Base-by-base conservation (phyloP, 2,797 vertebrate genomes). In the Cichlasoma orientale region DNA sequence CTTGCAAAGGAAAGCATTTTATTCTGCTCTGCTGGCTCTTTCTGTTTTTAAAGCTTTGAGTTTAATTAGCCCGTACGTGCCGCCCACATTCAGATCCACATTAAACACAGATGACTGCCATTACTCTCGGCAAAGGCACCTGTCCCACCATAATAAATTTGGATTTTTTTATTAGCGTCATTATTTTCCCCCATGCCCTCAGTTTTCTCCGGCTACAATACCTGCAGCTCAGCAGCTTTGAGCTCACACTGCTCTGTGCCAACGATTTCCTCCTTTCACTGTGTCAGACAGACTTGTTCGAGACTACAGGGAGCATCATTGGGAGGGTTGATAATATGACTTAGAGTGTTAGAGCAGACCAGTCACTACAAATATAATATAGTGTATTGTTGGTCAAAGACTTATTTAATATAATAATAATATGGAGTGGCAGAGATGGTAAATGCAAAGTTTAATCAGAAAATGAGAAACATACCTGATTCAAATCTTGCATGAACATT, bases 21-120 rank as follows among this genome's bases (percentile, higher is more conserved):
- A 89, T 93, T 86, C 69, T 89, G 90, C 89, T 75, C 78, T 3
- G 77, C 87, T 57, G 72, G 84, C 86, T 82, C 80, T 85, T 92
- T 87, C 82, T 80, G 79, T 82, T 23, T 88, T 82, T 82, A 79
- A 84, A 87, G 88, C 91, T 88, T 88, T 82, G 61, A 58, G 80
- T 92, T 91, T 95, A 94, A 96, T 96, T 95, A 94, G 90, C 85
- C 88, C 77, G 89, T 84, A 55, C 4, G 82, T 80, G 89, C 89
- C 80, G 92, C 83, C 82, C 88, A 79, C 94, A 90, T 91, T 90
- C 72, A 66, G 55, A 53, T 56, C 44, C 75, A 72, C 79, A 78
- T 89, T 83, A 93, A 93, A 95, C 75, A 84, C 91, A 91, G 92
- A 95, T 92, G 92, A 93, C 89, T 78, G 74, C 89, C 85, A 90